A percentile compares a stretch with the other conserved stretches of the same genome.
Evolutionary conservation across 2,888 invertebrate species (phyloP).

Genomic region (Amitus sp.): DNA sequence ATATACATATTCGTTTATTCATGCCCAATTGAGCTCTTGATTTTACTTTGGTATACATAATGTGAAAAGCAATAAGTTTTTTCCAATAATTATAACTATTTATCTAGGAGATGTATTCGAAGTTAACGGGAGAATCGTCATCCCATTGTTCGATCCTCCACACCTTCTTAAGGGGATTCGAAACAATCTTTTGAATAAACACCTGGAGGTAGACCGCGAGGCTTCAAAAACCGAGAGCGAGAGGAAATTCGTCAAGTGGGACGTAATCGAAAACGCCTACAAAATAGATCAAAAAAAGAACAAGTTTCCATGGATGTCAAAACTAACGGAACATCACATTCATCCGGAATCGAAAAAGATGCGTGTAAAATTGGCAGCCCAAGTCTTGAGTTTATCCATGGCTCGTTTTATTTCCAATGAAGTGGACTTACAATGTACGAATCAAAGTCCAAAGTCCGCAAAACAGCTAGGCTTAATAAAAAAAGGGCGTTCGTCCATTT

Average conservation of each 20-base stretch:
- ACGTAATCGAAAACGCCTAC: neutral
- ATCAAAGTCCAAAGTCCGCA: neutral
- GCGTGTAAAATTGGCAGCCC: neutral
- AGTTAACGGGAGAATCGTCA: neutral
- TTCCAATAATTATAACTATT: too few relatives aligned
- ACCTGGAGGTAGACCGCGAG: neutral
- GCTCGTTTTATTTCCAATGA: neutral
- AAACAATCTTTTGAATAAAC: neutral
- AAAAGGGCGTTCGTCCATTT: too few relatives aligned
- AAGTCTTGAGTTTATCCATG: neutral
- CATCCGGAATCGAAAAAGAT: neutral
- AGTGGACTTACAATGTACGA: neutral
- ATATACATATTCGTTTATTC: too few relatives aligned
- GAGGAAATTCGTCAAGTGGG: neutral
- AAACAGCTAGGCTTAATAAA: too few relatives aligned
- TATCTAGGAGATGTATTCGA: neutral
- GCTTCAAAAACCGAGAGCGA: neutral
- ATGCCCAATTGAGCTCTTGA: too few relatives aligned
- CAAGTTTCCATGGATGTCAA: neutral
- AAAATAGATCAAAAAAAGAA: neutral
- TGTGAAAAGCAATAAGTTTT: too few relatives aligned
- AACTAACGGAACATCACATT: neutral
- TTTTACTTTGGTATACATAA: too few relatives aligned
- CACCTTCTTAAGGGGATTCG: neutral
- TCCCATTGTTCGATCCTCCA: neutral